phyloP scores from a whole-genome alignment of 2,888 invertebrate species.

The Netelia fuscicornis region DNA sequence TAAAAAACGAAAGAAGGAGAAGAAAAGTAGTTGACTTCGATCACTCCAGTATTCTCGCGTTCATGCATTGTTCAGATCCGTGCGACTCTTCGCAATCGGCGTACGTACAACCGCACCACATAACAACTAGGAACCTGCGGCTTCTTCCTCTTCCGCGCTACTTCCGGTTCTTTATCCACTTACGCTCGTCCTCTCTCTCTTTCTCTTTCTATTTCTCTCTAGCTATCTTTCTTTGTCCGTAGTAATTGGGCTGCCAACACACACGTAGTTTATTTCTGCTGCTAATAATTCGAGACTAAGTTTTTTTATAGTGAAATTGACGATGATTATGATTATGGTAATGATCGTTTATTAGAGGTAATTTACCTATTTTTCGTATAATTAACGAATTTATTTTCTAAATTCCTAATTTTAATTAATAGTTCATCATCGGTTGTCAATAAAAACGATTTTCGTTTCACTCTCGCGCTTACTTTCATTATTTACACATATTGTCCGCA shows the following conservation, averaged over 20 bases:
- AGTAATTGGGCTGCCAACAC: constrained; percentile 36
- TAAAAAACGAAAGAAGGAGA: background rate
- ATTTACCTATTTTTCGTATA: background rate
- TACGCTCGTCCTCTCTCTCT: constrained; percentile 7
- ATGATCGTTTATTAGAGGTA: constrained; percentile 36
- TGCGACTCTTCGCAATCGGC: constrained; percentile 56
- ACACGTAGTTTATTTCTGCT: constrained; percentile 1
- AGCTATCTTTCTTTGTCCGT: constrained; percentile 8
- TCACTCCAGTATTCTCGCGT: constrained; percentile 31
- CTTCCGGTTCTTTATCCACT: constrained; percentile 54
- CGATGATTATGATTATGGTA: constrained; percentile 13
- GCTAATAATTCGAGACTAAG: background rate
- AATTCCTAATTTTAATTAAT: constrained; percentile 12
- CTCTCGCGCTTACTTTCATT: constrained; percentile 33
- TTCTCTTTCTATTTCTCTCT: background rate
- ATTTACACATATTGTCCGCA: constrained; percentile 1
- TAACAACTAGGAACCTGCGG: constrained; percentile 38
- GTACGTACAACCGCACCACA: constrained; percentile 22
- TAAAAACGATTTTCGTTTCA: constrained; percentile 30
- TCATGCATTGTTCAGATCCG: constrained; percentile 63
- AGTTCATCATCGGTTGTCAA: constrained; percentile 7
- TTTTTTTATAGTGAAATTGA: constrained; percentile 13
- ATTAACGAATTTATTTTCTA: constrained; percentile 12
- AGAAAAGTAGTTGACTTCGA: constrained; percentile 51
- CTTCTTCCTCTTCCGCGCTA: constrained; percentile 56